Base-by-base conservation (phyloP, 2,113 vertebrate genomes). In the Nestor notabilis region DNA sequence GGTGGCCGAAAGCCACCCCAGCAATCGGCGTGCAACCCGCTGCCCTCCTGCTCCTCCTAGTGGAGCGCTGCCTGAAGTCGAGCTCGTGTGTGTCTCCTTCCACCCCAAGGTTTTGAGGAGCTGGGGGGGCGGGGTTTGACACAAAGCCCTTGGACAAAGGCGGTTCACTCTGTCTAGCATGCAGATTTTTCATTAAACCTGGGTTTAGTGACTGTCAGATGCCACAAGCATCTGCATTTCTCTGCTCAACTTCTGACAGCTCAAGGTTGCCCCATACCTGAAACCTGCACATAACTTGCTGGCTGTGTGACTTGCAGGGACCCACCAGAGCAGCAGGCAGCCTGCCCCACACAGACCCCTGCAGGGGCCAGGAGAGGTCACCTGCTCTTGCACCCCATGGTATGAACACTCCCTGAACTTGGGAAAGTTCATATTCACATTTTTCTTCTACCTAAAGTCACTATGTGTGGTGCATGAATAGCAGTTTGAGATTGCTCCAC, bases 21-120 rank as follows among this genome's bases (percentile, higher is more conserved):
- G 81, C 29, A 7, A 13, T 20, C 11, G 2, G 8, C 5, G 17
- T 28, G 44, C 46, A 43, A 13, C 77, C 28, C 0, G 1, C 80
- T 97, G 92, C 82, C 87, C 93, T 91, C 64, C 84, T 88, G 89
- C 97, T 95, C 96, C 94, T 92, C 87, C 94, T 97, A 55, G 91
- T 81, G 95, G 91, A 63, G 56, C 9, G 0, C 50, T 61, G 21
- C 3, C 65, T 66, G 53, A 35, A 52, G 28, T 16, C 5, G 3
- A 72, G 46, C 33, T 77, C 8, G 4, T 49, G 49, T 39, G 46
- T 43, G 3, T 27, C 33, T 78, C 46, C 41, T 58, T 75, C 63
- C 39, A 50, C 11, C 15, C 24, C 80, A 3, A 47, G 27, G 20
- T 35, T 52, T 35, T 17, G 28, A 47, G 49, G 29, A 31, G 5